Evolutionary conservation across 2,113 vertebrate species (phyloP), one percentile per base, ranked within the genome.

Genomic region (Rhabdomys dilectus): DNA sequence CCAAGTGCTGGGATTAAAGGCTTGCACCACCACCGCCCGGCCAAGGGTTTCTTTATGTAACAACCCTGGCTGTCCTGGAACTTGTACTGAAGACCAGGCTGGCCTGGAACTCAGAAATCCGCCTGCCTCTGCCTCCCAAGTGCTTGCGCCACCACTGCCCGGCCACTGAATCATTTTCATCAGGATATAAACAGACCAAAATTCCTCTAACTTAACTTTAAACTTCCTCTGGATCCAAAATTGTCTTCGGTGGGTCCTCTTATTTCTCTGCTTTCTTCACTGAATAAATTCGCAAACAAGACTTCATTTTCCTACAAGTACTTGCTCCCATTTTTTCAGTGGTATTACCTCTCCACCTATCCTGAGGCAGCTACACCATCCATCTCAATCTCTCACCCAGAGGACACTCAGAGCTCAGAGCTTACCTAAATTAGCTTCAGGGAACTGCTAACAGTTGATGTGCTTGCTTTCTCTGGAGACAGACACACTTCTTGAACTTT

Each of bases 401-500:
- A 92, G 76, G 88, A 70, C 73, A 45, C 77, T 56, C 94, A 81
- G 60, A 93, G 66, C 76, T 87, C 58, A 39, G 42, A 84, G 78
- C 88, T 94, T 88, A 91, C 76, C 92, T 93, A 91, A 94, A 68
- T 45, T 93, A 62, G 92, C 48, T 73, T 66, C 15, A 45, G 76
- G 66, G 87, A 95, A 89, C 22, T 97, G 19, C 39, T 80, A 78
- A 84, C 85, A 92, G 78, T 22, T 77, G 60, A 89, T 29, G 56
- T 34, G 17, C 56, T 95, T 97, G 76, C 53, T 94, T 94, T 94
- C 39, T 91, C 76, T 94, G 73, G 78, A 88, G 94, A 93, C 73
- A 88, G 94, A 93, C 73, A 51, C 22, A 91, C 88, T 24, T 1
- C 24, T 51, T 80, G 39, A 89, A 91, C 87, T 95, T 91, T 73